These are phyloP conservation scores for Thinocorus orbignyianus DNA, from an alignment of 2,113 vertebrate species.

Conservation along the genomic window DNA sequence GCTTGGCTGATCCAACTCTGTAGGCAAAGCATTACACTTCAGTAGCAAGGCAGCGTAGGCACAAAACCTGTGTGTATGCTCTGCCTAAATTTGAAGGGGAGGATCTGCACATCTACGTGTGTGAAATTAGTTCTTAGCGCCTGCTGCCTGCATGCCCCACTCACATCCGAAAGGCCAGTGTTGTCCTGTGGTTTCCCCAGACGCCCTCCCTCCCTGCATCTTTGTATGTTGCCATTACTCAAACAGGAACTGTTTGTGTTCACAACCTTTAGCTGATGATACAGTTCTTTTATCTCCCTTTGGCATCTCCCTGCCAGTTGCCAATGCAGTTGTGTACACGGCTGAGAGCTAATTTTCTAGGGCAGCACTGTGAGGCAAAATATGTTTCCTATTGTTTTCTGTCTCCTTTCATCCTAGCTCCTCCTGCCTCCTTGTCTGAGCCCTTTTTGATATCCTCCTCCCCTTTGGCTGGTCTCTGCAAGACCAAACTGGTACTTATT, in stretches of 20 bases:
- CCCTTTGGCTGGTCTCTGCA: background rate
- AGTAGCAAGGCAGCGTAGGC: background rate
- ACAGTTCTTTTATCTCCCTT: conserved; percentile 22
- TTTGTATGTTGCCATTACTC: background rate
- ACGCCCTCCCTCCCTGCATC: background rate
- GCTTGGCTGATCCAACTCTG: background rate
- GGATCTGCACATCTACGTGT: background rate
- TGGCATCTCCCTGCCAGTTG: conserved; percentile 13
- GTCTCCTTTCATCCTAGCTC: background rate
- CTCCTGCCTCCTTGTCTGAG: background rate
- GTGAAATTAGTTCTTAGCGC: background rate
- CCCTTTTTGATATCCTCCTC: background rate
- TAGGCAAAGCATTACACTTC: background rate
- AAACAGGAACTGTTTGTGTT: conserved; percentile 31
- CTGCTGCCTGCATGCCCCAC: background rate
- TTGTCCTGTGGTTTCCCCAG: conserved; percentile 29
- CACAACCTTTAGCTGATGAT: background rate
- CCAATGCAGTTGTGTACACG: background rate
- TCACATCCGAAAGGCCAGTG: background rate
- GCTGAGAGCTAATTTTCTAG: conserved; percentile 6
- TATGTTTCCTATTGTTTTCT: background rate
- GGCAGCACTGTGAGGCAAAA: background rate
- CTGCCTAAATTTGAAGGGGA: background rate
- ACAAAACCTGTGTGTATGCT: background rate
- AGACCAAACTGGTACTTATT: background rate